These are phyloP conservation scores for Melanostigma gelatinosum DNA, from an alignment of 2,113 vertebrate species.

Conservation along the genomic window DNA sequence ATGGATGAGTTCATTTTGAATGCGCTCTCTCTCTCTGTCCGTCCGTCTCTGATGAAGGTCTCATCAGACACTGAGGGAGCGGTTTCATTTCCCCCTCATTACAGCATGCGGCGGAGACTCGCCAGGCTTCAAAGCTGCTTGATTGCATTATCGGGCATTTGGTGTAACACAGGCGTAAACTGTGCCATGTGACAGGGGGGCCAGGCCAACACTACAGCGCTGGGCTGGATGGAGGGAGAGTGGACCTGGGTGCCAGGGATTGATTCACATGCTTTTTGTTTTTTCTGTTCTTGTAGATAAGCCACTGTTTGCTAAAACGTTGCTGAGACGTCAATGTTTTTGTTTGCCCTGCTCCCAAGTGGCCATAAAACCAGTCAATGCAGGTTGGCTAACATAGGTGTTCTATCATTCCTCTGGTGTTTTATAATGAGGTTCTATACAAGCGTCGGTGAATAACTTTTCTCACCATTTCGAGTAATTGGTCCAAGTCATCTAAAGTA, in stretches of 20 bases:
- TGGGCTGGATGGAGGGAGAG: slow-evolving; percentile 18
- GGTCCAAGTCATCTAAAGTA: slow-evolving; percentile 11
- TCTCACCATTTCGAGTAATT: slow-evolving; percentile 3
- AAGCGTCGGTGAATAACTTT: slow-evolving; percentile 9
- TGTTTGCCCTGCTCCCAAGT: not conserved
- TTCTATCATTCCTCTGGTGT: not conserved
- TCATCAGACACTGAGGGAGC: slow-evolving; percentile 71
- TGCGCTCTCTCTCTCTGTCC: slow-evolving; percentile 18
- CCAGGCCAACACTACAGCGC: slow-evolving; percentile 33
- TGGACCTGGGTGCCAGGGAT: not conserved
- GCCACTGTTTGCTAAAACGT: not conserved
- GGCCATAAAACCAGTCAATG: not conserved
- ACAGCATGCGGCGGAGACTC: slow-evolving; percentile 74
- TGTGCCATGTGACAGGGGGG: slow-evolving; percentile 58
- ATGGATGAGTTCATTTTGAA: slow-evolving; percentile 42
- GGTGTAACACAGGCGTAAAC: slow-evolving; percentile 60
- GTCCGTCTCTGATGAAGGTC: slow-evolving; percentile 47
- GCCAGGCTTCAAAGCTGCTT: slow-evolving; percentile 74
- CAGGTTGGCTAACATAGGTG: not conserved
- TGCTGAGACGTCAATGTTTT: not conserved
- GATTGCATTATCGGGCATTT: slow-evolving; percentile 78
- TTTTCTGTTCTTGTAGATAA: not conserved
- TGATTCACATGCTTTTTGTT: not conserved
- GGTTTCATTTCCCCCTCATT: slow-evolving; percentile 77
- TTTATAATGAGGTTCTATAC: not conserved